A percentile compares a stretch with the other conserved stretches of the same genome.
Evolutionary conservation across 2,888 invertebrate genomes (phyloP).

Genomic region (Allolobophora icterica): DNA sequence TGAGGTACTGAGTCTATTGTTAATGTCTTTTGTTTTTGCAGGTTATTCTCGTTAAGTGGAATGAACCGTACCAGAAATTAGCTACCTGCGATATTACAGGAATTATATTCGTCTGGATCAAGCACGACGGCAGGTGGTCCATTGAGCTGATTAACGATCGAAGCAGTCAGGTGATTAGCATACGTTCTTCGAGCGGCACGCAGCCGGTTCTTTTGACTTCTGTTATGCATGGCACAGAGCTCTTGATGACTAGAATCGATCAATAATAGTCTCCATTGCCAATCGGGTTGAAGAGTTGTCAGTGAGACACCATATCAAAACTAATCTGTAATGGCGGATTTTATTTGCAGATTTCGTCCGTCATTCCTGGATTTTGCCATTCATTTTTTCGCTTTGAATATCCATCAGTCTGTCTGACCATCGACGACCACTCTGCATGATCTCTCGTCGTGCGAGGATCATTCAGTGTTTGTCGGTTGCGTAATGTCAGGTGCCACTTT

Average conservation of each 20-base stretch:
- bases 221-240: not conserved
- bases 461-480: conserved; percentile 1
- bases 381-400: not conserved
- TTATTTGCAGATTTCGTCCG: not conserved
- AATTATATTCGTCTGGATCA: conserved; percentile 99
- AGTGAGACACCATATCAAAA: not conserved
- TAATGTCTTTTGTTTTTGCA: conserved; percentile 44
- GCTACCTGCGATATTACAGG: conserved; percentile 97
- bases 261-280: not conserved
- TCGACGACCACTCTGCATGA: no score
- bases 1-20: not conserved
- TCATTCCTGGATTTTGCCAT: not conserved
- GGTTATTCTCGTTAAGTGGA: conserved; percentile 85
- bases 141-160: conserved; percentile 98
- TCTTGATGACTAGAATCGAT: not conserved
- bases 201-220: not conserved
- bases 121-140: conserved; percentile 96
- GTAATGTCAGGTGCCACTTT: not conserved
- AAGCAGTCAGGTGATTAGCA: conserved; percentile 76
- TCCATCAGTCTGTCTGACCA: no score
- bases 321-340: conserved; percentile 14
- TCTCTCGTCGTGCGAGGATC: not conserved
- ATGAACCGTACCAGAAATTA: conserved; percentile 95
- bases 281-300: not conserved
- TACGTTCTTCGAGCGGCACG: not conserved